Percentiles rank a stretch among this genome's conserved stretches.
These are phyloP conservation scores for Tinamus guttatus DNA, from an alignment of 2,113 vertebrate genomes.

Conservation along the genomic window DNA sequence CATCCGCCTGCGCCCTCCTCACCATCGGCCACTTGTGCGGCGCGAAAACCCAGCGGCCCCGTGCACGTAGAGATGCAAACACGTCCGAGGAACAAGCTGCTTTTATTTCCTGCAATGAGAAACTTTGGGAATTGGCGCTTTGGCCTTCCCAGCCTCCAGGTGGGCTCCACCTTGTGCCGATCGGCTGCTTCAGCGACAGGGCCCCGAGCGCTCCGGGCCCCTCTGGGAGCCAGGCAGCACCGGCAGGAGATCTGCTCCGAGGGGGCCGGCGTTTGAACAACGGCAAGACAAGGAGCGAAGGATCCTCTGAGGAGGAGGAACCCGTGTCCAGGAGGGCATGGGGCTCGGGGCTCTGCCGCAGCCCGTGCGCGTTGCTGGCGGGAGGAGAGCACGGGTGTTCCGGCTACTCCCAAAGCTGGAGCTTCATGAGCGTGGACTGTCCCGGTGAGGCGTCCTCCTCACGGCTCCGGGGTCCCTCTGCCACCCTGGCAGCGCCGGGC, in stretches of 20 bases:
- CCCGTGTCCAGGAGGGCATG: neutral
- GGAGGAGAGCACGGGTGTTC: fast-evolving
- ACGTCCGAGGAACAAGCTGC: neutral
- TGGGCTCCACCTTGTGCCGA: fast-evolving
- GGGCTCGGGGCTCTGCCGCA: neutral
- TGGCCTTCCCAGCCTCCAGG: neutral
- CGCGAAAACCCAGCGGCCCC: neutral
- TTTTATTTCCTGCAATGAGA: neutral
- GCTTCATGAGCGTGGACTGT: fast-evolving
- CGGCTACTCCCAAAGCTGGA: neutral
- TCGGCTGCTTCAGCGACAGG: neutral
- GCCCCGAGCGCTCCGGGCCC: neutral
- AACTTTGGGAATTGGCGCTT: neutral
- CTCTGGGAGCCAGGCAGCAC: neutral
- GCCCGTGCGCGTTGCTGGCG: neutral
- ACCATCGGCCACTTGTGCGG: neutral
- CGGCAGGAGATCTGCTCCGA: neutral
- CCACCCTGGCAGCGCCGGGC: fast-evolving
- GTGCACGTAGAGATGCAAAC: neutral
- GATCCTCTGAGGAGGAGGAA: neutral
- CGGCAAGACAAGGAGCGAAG: neutral
- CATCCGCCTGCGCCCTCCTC: neutral
- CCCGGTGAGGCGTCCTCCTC: fast-evolving
- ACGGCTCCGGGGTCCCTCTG: fast-evolving
- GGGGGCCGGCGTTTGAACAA: neutral